phyloP scores from a whole-genome alignment of 1,140 invertebrate species.

The Rhagoletis zephyria region DNA sequence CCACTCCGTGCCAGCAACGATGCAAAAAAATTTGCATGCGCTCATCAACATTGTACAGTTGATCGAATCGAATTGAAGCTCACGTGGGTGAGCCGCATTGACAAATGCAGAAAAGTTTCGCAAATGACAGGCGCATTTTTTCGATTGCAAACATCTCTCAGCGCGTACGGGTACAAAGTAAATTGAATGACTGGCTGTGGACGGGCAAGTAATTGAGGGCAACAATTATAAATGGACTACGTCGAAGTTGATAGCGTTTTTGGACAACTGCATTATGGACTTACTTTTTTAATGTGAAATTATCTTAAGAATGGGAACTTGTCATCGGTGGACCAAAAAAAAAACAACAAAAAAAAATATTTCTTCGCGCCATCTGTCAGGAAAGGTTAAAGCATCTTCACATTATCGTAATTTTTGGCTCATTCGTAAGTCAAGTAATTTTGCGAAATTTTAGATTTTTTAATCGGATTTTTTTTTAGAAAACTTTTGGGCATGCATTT shows the following conservation, averaged over 20 bases:
- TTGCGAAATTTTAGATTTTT: neutral
- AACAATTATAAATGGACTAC: slow-evolving; percentile 48
- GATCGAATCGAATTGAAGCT: slow-evolving; percentile 38
- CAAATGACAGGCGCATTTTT: slow-evolving; percentile 49
- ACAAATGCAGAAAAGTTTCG: slow-evolving; percentile 44
- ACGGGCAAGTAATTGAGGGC: slow-evolving; percentile 43
- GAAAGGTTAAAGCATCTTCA: too few species aligned
- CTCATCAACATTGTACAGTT: slow-evolving; percentile 39
- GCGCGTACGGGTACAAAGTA: neutral
- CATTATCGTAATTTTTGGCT: too few species aligned
- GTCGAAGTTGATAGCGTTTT: slow-evolving; percentile 9
- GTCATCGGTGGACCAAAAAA: too few species aligned
- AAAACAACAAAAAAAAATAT: too few species aligned
- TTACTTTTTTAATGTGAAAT: too few species aligned
- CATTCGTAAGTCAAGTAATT: too few species aligned
- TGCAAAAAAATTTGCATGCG: slow-evolving; percentile 18
- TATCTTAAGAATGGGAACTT: too few species aligned
- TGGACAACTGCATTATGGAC: slow-evolving; percentile 31
- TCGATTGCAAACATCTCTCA: slow-evolving; percentile 40
- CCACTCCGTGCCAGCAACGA: neutral
- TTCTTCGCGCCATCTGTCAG: too few species aligned
- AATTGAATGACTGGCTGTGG: slow-evolving; percentile 35
- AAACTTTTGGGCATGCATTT: too few species aligned
- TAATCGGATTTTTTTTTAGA: neutral
- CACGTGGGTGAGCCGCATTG: slow-evolving; percentile 47